Evolutionary conservation across 2,113 vertebrate genomes (phyloP).

Genomic region (Nibea coibor): DNA sequence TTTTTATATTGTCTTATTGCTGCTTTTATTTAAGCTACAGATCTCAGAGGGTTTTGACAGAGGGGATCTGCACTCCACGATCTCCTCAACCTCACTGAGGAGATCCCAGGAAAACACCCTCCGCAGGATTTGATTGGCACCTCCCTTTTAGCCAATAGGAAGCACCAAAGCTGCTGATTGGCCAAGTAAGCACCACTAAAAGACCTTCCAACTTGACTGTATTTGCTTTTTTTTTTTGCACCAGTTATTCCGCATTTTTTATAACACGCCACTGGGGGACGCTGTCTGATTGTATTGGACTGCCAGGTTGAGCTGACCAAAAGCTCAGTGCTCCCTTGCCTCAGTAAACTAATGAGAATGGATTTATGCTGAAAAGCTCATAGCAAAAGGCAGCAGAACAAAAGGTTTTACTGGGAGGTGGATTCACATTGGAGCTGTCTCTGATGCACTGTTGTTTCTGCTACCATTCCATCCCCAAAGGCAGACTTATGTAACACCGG

Average conservation of each 20-base stretch:
- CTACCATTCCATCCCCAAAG: conserved; percentile 45
- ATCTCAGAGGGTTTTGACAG: not conserved
- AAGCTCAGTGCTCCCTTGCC: not conserved
- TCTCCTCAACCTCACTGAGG: conserved; percentile 38
- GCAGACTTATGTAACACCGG: conserved; percentile 44
- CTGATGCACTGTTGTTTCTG: conserved; percentile 39
- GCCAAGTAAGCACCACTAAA: conserved; percentile 25
- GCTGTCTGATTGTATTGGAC: conserved; percentile 30
- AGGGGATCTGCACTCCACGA: conserved; percentile 21
- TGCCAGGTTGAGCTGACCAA: not conserved
- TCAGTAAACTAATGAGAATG: conserved; percentile 14
- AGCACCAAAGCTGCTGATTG: conserved; percentile 57
- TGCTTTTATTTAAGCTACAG: not conserved
- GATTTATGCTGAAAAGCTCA: conserved; percentile 43
- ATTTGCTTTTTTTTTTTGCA: not conserved
- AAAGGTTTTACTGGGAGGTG: conserved; percentile 23
- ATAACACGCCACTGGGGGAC: conserved; percentile 52
- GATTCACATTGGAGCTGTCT: conserved; percentile 10
- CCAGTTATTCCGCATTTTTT: not conserved
- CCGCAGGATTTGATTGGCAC: conserved; percentile 73
- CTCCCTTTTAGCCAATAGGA: conserved; percentile 70
- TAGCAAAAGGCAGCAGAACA: conserved; percentile 45
- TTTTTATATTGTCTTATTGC: not conserved
- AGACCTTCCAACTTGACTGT: conserved; percentile 11
- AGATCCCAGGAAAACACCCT: conserved; percentile 6